Evolutionary conservation across 1,140 invertebrate species (phyloP), one percentile per base, ranked within the genome.

Genomic region (Leptinotarsa defecta): DNA sequence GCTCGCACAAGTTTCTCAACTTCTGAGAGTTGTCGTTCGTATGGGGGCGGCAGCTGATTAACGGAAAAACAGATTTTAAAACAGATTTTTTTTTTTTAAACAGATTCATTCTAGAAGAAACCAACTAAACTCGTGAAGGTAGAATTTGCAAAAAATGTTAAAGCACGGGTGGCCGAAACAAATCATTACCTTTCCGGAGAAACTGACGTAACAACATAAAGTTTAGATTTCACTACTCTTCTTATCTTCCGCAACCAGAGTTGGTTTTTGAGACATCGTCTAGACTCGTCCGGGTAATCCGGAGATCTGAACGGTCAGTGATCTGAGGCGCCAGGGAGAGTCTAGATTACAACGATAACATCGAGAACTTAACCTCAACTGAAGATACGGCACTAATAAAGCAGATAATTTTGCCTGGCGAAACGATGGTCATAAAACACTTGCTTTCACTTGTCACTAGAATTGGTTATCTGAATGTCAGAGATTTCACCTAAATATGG

Each of bases 221-320:
- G 52, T 57, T 57, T 15, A 57, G 3, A 57, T 57, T 57, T 57
- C 52, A 57, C 5, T 57, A 17, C 52, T 57, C n/a, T 57, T 17
- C 15, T 57, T 57, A 57, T 57, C 52, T 4, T 15, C 15, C 52
- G 52, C n/a, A n/a, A 57, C 17, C 52, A 57, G 52, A 57, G 52
- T 13, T 57, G 5, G 0, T 19, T 57, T 57, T 15, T 57, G 13
- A 57, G 15, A 57, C 52, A 15, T 17, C n/a, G 52, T 57, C 52
- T 57, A 57, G 52, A 57, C 52, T 57, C n/a, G 52, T 57, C 15
- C 52, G n/a, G 52, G 34, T 57, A 57, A 57, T 57, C 52, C 52
- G 52, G 52, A 57, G 52, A 57, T 57, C 52, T 57, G 52, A 6
- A 57, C 52, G 52, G 17, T 15, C 17, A 57, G 15, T 57, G 52